Conservation (phyloP, 1,140 invertebrate genomes). For the Potamilus streckersoni region DNA sequence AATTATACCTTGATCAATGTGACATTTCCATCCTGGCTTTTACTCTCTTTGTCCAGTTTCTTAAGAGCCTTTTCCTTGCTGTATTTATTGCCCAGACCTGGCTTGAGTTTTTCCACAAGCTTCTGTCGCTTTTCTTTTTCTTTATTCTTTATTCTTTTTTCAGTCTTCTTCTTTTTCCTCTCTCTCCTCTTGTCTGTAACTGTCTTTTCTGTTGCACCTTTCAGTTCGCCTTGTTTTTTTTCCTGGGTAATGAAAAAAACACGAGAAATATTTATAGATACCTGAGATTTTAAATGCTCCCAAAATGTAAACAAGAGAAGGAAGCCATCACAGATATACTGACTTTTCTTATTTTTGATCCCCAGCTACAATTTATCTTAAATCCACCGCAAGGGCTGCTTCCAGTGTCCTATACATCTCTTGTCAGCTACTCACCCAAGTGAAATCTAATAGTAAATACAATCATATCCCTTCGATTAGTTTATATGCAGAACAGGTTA, state of each 20-base stretch:
- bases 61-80: constrained; percentile 72
- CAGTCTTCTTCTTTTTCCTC: constrained; percentile 84
- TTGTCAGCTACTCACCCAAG: too few relatives aligned
- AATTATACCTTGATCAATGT: constrained; percentile 57
- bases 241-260: constrained; percentile 50
- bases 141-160: constrained; percentile 42
- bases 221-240: constrained; percentile 82
- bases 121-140: constrained; percentile 51
- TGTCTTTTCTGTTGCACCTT: constrained; percentile 84
- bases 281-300: neutral
- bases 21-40: constrained; percentile 40
- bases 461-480: too few relatives aligned
- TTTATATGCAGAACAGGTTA: too few relatives aligned
- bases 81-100: constrained; percentile 74
- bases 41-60: constrained; percentile 67
- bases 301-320: too few relatives aligned
- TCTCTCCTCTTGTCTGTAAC: constrained; percentile 91
- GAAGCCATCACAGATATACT: neutral
- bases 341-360: neutral
- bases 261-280: neutral
- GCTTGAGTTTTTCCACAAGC: constrained; percentile 57
- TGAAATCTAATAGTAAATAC: too few relatives aligned
- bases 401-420: too few relatives aligned
- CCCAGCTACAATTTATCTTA: too few relatives aligned
- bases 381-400: too few relatives aligned